Evolutionary conservation across 2,888 invertebrate species (phyloP).

Genomic region (Thera obeliscata): DNA sequence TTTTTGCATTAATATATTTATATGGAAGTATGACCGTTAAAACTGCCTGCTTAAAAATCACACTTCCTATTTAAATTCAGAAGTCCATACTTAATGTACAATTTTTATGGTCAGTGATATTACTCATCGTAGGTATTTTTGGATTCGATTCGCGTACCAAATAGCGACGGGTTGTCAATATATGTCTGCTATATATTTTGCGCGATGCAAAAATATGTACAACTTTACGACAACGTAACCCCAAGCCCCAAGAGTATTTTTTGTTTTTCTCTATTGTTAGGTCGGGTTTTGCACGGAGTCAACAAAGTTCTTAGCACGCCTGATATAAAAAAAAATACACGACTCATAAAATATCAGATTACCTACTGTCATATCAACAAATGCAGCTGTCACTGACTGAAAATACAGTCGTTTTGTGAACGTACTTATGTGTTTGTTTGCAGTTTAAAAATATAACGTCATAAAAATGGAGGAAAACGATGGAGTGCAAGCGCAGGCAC

Average conservation of each 20-base stretch:
- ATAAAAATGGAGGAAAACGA: slow-evolving; percentile 65
- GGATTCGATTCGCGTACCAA: slow-evolving; percentile 23
- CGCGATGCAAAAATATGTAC: too few species aligned
- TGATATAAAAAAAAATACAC: too few species aligned
- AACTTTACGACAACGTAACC: too few species aligned
- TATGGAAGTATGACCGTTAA: slow-evolving; percentile 11
- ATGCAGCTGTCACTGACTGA: too few species aligned
- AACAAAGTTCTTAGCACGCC: too few species aligned
- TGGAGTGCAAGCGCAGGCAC: slow-evolving; percentile 64
- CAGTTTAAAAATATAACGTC: slow-evolving; percentile 1
- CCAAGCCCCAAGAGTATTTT: too few species aligned
- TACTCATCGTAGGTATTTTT: slow-evolving; percentile 36
- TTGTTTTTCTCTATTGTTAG: too few species aligned
- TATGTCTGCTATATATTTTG: too few species aligned
- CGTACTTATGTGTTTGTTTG: background rate
- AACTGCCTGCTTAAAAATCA: slow-evolving; percentile 24
- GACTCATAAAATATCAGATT: too few species aligned
- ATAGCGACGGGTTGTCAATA: slow-evolving; percentile 7
- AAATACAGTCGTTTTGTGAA: background rate
- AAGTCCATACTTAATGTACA: slow-evolving; percentile 24
- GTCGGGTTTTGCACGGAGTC: too few species aligned
- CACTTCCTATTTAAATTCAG: slow-evolving; percentile 8
- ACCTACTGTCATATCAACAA: too few species aligned
- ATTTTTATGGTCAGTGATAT: slow-evolving; percentile 26
- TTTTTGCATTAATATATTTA: background rate